Base-by-base conservation (phyloP, 2,113 vertebrate genomes). In the Phrynocephalus versicolor region DNA sequence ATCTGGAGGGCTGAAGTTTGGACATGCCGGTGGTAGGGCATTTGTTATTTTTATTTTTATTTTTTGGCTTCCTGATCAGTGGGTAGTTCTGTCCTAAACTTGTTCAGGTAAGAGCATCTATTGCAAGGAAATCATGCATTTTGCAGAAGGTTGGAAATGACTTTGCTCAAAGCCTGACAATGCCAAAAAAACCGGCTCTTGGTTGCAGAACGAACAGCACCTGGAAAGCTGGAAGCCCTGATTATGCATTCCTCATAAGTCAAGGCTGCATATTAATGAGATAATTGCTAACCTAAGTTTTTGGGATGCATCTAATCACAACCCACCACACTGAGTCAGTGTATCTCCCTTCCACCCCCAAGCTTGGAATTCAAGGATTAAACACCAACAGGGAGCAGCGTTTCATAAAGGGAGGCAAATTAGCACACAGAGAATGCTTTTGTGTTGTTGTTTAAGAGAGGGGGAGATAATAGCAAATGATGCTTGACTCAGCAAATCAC, bases 281-380 rank as follows among this genome's bases (percentile, higher is more conserved):
- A 87, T 30, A 67, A 78, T 6, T 75, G 71, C 81, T 81, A 86
- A 51, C 2, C 0, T 0, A 37, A 16, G 16, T 33, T 67, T 55
- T 64, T 16, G 1, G 30, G 39, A 65, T 70, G 25, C 77, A 64
- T 33, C 84, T 84, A 69, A 41, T 74, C 69, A 78, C 67, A 81
- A 79, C 27, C 55, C 64, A 74, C 88, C 75, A 33, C 30, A 72
- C 62, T 51, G 55, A 80, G n/a, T 30, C 16, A 57, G 19, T 81
- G 14, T 87, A 51, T 51, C 21, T 41, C 37, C 58, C 79, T 35
- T 75, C 18, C 87, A 23, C 57, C 57, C 45, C 81, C n/a, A 80
- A 77, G 3, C 0, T 51, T 86, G n/a, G 30, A 7, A 74, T 87
- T 85, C 73, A 91, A 85, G 73, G 75, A 85, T 74, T 74, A 84